Evolutionary conservation across 2,113 vertebrate species (phyloP).

Genomic region (Clarias magur): DNA sequence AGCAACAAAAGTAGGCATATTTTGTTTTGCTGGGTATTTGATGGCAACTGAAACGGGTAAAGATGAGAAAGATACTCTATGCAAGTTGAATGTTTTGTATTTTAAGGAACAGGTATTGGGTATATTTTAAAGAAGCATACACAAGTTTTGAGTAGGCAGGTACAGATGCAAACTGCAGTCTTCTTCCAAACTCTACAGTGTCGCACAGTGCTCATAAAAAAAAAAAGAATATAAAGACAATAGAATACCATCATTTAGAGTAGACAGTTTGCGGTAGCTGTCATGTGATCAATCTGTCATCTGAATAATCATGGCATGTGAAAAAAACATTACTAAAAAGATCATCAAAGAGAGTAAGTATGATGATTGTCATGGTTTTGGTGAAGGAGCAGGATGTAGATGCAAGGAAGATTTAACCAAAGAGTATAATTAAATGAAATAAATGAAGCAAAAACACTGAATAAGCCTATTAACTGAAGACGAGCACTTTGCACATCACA

Average conservation of each 20-base stretch:
- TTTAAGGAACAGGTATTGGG: not conserved
- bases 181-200: slow-evolving; percentile 8
- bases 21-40: not conserved
- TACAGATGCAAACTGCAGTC: not conserved
- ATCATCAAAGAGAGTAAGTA: not conserved
- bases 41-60: not conserved
- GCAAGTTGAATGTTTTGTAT: not conserved
- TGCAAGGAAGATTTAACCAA: too few species aligned
- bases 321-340: not conserved
- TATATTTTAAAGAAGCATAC: not conserved
- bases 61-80: not conserved
- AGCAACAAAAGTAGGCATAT: not conserved
- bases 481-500: too few species aligned
- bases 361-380: not conserved
- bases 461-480: too few species aligned
- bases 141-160: not conserved
- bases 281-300: slow-evolving; percentile 43
- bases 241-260: slow-evolving; percentile 25
- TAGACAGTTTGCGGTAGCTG: not conserved
- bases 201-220: not conserved
- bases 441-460: too few species aligned
- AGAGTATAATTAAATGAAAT: too few species aligned
- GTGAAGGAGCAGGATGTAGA: not conserved
- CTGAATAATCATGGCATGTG: slow-evolving; percentile 40
- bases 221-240: not conserved